Conservation (phyloP, 2,113 vertebrate species). For the Osmerus eperlanus region DNA sequence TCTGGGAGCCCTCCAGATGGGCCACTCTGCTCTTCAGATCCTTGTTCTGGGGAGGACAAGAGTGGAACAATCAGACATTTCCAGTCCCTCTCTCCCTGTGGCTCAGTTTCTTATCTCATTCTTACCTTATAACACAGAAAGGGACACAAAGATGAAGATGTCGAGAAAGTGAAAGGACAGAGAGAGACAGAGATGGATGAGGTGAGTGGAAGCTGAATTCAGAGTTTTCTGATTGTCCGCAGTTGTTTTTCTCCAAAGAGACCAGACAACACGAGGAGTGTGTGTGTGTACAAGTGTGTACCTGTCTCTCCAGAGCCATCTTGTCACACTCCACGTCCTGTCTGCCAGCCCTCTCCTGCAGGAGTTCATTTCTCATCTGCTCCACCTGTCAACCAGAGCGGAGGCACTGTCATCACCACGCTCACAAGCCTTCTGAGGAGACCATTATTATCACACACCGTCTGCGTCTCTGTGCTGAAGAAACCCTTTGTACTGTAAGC, state of each 20-base stretch:
- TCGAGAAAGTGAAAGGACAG: constrained; percentile 29
- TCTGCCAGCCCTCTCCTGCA: constrained; percentile 88
- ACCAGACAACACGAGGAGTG: constrained; percentile 15
- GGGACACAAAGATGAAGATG: constrained; percentile 7
- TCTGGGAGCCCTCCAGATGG: constrained; percentile 87
- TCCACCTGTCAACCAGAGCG: constrained; percentile 82
- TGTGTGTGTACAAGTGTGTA: constrained; percentile 54
- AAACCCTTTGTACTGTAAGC: constrained; percentile 33
- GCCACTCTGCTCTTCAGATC: constrained; percentile 88
- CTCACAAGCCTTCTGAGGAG: constrained; percentile 50
- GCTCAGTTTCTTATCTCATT: too few species aligned
- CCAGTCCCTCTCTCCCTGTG: too few species aligned
- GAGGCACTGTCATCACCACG: constrained; percentile 61
- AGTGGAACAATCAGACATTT: neutral
- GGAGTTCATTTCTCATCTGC: constrained; percentile 90
- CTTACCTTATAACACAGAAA: neutral
- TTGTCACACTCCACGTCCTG: constrained; percentile 98
- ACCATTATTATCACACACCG: constrained; percentile 47
- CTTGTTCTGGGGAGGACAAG: constrained; percentile 78
- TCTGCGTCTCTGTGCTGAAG: constrained; percentile 31
- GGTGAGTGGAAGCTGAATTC: constrained; percentile 29
- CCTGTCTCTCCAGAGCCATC: constrained; percentile 95
- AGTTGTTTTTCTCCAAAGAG: constrained; percentile 43
- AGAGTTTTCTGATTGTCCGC: constrained; percentile 33
- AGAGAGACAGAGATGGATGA: constrained; percentile 35